Evolutionary conservation across 64 coral and sea anemone species (phyloP).

Genomic region (Hydrozoanthus tunicans): DNA sequence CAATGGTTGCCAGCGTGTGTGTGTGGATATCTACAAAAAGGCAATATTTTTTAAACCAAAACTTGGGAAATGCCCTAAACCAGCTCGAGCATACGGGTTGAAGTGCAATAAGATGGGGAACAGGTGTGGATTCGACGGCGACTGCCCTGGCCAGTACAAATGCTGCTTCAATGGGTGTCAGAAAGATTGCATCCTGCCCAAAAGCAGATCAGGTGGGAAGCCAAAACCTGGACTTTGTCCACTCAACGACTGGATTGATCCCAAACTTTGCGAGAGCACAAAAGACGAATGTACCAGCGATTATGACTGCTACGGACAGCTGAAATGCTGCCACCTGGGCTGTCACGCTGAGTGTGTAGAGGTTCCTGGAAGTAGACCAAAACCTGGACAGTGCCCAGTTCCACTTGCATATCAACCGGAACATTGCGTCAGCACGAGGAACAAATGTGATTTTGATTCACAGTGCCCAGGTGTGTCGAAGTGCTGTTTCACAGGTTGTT

Average conservation of each 20-base stretch:
- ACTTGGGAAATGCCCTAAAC: constrained; percentile 35
- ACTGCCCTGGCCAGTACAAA: constrained; percentile 45
- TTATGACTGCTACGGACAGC: constrained; percentile 14
- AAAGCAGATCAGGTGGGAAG: background rate
- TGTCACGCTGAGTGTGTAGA: constrained; percentile 39
- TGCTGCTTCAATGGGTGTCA: constrained; percentile 56
- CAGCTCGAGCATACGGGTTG: background rate
- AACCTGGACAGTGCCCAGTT: constrained; percentile 14
- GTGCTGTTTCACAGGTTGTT: constrained; percentile 46
- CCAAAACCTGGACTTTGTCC: constrained; percentile 52
- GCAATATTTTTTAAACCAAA: background rate
- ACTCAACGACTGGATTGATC: constrained; percentile 47
- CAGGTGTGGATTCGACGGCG: constrained; percentile 25
- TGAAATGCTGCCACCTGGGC: constrained; percentile 24
- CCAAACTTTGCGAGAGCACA: constrained; percentile 25
- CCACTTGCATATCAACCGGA: background rate
- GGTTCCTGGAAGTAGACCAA: constrained; percentile 44
- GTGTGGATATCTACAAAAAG: background rate
- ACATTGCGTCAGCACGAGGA: constrained; percentile 25
- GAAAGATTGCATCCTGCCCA: constrained; percentile 50
- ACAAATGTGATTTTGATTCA: constrained; percentile 40
- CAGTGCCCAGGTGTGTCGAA: constrained; percentile 25
- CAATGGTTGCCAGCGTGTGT: constrained; percentile 45
- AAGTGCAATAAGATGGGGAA: constrained; percentile 58
- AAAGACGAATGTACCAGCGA: constrained; percentile 42